These are phyloP conservation scores for Lampris megalopsis DNA, from an alignment of 2,113 vertebrate species.

Conservation along the genomic window DNA sequence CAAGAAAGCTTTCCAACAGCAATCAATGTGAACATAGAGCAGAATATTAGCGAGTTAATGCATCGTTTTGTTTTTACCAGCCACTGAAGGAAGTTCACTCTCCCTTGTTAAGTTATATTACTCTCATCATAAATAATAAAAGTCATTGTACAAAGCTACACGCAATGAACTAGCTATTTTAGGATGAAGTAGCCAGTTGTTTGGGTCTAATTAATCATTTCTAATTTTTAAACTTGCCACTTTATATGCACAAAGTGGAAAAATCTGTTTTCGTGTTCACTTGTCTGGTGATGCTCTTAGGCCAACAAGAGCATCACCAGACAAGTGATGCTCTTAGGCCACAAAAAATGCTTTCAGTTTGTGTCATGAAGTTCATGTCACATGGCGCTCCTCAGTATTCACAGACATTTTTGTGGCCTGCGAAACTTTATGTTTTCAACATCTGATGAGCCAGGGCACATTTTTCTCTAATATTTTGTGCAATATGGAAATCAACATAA, in stretches of 20 bases:
- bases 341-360: constrained; percentile 55
- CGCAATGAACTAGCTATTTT: neutral
- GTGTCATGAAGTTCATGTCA: constrained; percentile 34
- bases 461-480: no score
- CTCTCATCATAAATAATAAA: neutral
- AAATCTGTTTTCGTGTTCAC: constrained; percentile 52
- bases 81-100: constrained; percentile 8
- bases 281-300: constrained; percentile 33
- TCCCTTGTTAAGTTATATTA: neutral
- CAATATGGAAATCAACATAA: no score
- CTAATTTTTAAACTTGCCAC: constrained; percentile 18
- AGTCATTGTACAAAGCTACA: neutral
- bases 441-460: constrained; percentile 37
- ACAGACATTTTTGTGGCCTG: constrained; percentile 29
- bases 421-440: constrained; percentile 33
- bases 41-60: neutral
- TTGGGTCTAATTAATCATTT: neutral
- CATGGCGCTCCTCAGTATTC: constrained; percentile 39
- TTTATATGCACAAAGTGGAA: constrained; percentile 16
- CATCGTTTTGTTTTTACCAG: constrained; percentile 14
- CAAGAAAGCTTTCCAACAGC: constrained; percentile 1
- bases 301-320: constrained; percentile 18
- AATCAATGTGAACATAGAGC: constrained; percentile 1
- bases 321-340: constrained; percentile 49
- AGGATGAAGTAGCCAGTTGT: no score